Evolutionary conservation across 2,888 invertebrate species (phyloP).

Genomic region (Drosophila koepferae): DNA sequence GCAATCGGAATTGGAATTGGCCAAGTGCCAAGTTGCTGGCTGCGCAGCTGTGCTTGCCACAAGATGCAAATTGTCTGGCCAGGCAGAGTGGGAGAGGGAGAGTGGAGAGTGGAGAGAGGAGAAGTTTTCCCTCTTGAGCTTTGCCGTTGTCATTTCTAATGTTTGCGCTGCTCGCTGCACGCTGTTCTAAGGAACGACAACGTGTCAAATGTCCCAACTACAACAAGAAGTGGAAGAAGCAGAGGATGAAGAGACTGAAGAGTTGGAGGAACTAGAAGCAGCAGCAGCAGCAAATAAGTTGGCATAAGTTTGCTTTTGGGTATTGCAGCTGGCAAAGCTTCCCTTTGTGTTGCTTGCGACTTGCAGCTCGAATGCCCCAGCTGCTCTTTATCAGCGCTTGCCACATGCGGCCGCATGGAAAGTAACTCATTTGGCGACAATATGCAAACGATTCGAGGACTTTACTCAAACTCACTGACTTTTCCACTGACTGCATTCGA

Average conservation of each 20-base stretch:
- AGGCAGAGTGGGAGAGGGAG: background rate
- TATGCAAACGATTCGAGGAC: constrained; percentile 16
- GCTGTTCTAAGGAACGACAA: constrained; percentile 38
- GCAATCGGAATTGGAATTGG: constrained; percentile 19
- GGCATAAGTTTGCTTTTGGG: constrained; percentile 18
- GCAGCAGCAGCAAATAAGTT: background rate
- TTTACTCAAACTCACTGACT: background rate
- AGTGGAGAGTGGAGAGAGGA: no score
- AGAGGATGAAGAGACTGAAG: background rate
- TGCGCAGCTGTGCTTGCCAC: constrained; percentile 11
- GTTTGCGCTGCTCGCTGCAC: constrained; percentile 20
- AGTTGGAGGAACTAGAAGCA: no score
- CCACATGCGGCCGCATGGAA: constrained; percentile 7
- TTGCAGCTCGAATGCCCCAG: constrained; percentile 11
- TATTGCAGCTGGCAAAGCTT: background rate
- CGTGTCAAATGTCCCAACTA: constrained; percentile 53
- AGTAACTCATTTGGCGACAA: constrained; percentile 3
- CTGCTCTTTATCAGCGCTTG: constrained; percentile 14
- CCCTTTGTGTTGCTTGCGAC: constrained; percentile 16
- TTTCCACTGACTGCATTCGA: constrained; percentile 7
- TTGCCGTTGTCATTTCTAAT: constrained; percentile 35
- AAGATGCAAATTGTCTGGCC: constrained; percentile 31
- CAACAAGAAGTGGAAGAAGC: background rate
- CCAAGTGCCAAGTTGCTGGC: constrained; percentile 31
- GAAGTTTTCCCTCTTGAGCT: background rate